These are phyloP conservation scores for Torymus auratus DNA, from an alignment of 2,888 invertebrate species.

Conservation along the genomic window DNA sequence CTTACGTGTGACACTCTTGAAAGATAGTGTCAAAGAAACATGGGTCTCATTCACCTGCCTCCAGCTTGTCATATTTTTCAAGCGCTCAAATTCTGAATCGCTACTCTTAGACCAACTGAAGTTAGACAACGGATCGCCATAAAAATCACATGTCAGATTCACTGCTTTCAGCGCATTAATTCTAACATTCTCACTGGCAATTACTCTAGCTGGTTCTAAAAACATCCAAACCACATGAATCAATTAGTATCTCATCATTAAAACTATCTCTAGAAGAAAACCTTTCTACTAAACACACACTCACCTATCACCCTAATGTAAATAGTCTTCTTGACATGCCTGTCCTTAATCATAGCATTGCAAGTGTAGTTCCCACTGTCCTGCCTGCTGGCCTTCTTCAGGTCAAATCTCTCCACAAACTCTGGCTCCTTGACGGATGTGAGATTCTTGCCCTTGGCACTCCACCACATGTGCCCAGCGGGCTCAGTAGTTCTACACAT, in stretches of 20 bases:
- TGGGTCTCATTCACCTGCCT: slow-evolving; percentile 79
- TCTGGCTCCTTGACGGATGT: slow-evolving; percentile 74
- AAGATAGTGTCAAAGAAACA: slow-evolving; percentile 80
- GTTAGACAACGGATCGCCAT: slow-evolving; percentile 80
- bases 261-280: not conserved
- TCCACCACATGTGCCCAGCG: slow-evolving; percentile 80
- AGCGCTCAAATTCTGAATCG: slow-evolving; percentile 73
- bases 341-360: slow-evolving; percentile 76
- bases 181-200: slow-evolving; percentile 74
- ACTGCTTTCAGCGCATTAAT: slow-evolving; percentile 78
- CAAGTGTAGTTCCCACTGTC: slow-evolving; percentile 82
- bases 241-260: not conserved
- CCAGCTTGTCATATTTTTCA: slow-evolving; percentile 74
- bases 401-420: slow-evolving; percentile 77
- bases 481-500: slow-evolving; percentile 79
- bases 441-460: slow-evolving; percentile 79
- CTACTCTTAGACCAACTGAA: slow-evolving; percentile 81
- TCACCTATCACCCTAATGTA: slow-evolving; percentile 74
- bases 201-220: slow-evolving; percentile 78
- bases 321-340: slow-evolving; percentile 70
- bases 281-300: slow-evolving; percentile 13
- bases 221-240: too few relatives aligned
- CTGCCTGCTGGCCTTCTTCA: slow-evolving; percentile 78
- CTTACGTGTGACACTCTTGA: slow-evolving; percentile 81
- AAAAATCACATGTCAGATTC: slow-evolving; percentile 79